Evolutionary conservation across 2,113 vertebrate genomes (phyloP).

Genomic region (Myotis brandtii): DNA sequence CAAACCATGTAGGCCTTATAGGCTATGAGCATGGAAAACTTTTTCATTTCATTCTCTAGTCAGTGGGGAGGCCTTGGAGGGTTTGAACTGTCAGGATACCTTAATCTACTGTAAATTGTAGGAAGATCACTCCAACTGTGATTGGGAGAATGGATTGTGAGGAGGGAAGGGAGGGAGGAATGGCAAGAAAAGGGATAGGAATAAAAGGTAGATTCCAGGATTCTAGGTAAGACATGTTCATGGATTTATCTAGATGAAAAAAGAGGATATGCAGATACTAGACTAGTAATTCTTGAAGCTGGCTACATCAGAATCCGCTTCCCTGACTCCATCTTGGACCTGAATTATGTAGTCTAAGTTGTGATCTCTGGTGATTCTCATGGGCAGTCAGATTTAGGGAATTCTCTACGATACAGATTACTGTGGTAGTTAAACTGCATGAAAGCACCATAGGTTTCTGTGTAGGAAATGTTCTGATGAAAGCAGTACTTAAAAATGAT

Average conservation of each 20-base stretch:
- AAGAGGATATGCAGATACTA: not conserved
- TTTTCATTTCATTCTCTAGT: not conserved
- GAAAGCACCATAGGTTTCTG: not conserved
- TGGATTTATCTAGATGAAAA: not conserved
- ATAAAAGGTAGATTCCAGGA: not conserved
- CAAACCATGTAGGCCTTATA: not conserved
- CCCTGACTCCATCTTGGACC: not conserved
- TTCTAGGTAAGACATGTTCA: not conserved
- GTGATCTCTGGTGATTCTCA: not conserved
- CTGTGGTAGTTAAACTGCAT: not conserved
- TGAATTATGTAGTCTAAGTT: not conserved
- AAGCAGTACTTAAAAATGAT: constrained; percentile 38
- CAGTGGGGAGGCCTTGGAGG: not conserved
- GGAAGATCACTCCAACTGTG: not conserved
- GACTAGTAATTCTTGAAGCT: not conserved
- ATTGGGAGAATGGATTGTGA: not conserved
- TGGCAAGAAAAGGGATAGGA: not conserved
- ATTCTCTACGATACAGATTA: not conserved
- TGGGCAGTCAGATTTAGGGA: not conserved
- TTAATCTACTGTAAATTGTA: not conserved
- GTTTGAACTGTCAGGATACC: not conserved
- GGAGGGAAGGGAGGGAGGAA: not conserved
- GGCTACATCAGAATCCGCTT: not conserved
- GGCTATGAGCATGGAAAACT: not conserved
- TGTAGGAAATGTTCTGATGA: not conserved